Evolutionary conservation across 2,113 vertebrate genomes (phyloP).

Genomic region (Accipiter virgatus): DNA sequence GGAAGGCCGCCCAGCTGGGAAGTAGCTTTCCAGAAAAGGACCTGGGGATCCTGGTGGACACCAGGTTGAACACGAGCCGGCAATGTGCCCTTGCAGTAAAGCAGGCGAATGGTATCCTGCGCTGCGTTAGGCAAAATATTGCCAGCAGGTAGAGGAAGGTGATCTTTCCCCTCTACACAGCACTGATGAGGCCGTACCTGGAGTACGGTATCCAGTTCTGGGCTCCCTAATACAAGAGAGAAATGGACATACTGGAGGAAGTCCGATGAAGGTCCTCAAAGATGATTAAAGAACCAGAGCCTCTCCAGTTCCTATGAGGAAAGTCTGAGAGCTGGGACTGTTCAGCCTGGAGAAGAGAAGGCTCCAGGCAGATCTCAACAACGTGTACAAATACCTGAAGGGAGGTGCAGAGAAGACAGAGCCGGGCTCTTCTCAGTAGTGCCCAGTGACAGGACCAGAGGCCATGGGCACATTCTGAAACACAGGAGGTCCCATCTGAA

Average conservation of each 20-base stretch:
- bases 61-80: neutral
- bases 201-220: neutral
- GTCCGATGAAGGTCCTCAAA: neutral
- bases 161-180: neutral
- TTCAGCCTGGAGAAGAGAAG: neutral
- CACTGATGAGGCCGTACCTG: neutral
- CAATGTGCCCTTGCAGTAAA: neutral
- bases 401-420: neutral
- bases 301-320: neutral
- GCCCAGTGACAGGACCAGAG: neutral
- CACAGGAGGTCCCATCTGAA: neutral
- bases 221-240: neutral
- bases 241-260: neutral
- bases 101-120: neutral
- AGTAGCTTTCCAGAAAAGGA: neutral
- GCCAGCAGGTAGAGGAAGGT: neutral
- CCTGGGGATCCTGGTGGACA: neutral
- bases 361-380: neutral
- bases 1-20: neutral
- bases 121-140: neutral
- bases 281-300: neutral
- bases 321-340: neutral
- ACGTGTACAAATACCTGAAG: neutral
- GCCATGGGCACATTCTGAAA: neutral
- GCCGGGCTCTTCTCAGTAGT: neutral